These are phyloP conservation scores for Zosterops pallidus DNA, from an alignment of 2,113 vertebrate genomes.

Conservation along the genomic window DNA sequence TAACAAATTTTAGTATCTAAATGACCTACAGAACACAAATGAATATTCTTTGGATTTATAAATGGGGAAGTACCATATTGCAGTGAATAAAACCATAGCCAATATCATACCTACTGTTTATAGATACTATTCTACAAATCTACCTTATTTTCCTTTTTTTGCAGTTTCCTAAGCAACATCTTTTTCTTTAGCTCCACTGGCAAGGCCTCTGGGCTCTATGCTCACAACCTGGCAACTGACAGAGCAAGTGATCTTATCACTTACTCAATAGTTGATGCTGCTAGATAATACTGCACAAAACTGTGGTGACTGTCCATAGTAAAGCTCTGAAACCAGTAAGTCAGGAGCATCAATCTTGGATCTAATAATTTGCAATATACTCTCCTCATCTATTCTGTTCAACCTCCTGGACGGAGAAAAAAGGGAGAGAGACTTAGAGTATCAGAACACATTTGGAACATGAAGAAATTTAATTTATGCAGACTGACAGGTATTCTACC, in stretches of 20 bases:
- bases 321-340: neutral
- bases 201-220: neutral
- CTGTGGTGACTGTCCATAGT: neutral
- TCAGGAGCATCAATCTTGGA: neutral
- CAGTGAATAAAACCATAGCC: neutral
- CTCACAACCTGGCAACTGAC: neutral
- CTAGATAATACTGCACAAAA: neutral
- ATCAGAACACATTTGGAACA: neutral
- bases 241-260: neutral
- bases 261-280: neutral
- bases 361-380: neutral
- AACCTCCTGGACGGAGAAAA: neutral
- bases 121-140: neutral
- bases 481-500: neutral
- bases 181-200: neutral
- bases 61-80: neutral
- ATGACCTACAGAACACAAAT: neutral
- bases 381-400: neutral
- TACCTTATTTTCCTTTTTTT: neutral
- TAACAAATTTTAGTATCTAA: neutral
- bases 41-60: neutral
- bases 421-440: neutral
- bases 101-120: neutral
- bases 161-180: neutral
- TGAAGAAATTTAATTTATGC: neutral